Conservation (phyloP, 2,113 vertebrate species). For the Otocyon megalotis region DNA sequence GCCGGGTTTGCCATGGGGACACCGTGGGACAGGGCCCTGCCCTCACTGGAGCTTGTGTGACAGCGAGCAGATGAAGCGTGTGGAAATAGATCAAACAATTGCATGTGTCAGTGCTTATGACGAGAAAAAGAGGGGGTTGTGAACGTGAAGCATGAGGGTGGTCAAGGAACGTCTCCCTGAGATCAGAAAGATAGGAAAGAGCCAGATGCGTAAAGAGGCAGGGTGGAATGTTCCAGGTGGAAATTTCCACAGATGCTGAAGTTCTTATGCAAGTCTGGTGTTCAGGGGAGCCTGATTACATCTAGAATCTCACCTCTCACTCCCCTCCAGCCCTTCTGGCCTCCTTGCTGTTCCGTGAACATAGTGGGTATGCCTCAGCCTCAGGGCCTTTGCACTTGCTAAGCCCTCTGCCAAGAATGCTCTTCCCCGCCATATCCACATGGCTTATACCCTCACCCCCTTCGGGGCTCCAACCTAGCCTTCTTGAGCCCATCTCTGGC, state of each 20-base stretch:
- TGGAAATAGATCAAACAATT: neutral
- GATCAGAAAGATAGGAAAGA: neutral
- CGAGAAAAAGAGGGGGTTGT: neutral
- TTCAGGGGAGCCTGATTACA: neutral
- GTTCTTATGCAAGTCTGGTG: neutral
- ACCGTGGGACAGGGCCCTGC: neutral
- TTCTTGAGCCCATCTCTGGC: neutral
- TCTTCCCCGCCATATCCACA: neutral
- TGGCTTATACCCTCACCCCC: neutral
- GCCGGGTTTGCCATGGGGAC: neutral
- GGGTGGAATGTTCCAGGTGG: neutral
- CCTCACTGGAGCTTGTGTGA: neutral
- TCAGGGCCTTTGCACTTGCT: neutral
- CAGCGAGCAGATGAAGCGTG: fast-evolving
- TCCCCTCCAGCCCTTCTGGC: neutral
- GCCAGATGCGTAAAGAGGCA: neutral
- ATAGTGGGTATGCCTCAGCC: neutral
- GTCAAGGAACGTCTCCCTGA: neutral
- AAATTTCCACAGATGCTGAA: neutral
- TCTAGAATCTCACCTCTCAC: neutral
- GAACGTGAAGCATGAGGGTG: neutral
- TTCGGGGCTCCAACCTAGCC: neutral
- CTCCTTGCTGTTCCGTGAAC: neutral
- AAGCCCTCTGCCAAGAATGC: neutral
- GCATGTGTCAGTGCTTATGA: neutral